These are phyloP conservation scores for Asobara japonica DNA, from an alignment of 1,140 invertebrate species.

Conservation along the genomic window DNA sequence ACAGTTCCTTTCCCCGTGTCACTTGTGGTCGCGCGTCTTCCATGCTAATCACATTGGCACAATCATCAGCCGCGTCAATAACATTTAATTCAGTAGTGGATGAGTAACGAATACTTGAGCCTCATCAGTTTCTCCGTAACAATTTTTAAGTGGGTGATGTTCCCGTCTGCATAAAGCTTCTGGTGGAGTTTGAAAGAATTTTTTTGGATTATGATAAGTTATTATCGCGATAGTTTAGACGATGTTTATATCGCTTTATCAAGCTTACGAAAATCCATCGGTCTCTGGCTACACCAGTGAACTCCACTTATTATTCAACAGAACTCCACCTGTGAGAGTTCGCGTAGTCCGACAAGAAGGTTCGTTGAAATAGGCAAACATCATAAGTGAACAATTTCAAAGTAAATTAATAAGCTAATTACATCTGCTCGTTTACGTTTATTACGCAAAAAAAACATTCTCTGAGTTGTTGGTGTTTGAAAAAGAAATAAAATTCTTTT, in stretches of 20 bases:
- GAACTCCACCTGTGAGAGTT: constrained; percentile 32
- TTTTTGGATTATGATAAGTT: not conserved
- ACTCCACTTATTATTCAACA: constrained; percentile 53
- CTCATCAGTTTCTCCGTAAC: not conserved
- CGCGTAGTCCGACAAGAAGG: constrained; percentile 35
- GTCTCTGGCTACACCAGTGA: constrained; percentile 55
- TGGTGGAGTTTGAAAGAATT: constrained; percentile 23
- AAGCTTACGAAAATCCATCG: constrained; percentile 53
- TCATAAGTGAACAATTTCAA: too few relatives aligned
- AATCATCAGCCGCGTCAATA: constrained; percentile 38
- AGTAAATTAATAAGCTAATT: too few relatives aligned
- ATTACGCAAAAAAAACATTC: too few relatives aligned
- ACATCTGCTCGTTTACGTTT: too few relatives aligned
- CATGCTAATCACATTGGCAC: constrained; percentile 36
- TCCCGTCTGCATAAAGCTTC: not conserved
- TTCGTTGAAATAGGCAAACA: too few relatives aligned
- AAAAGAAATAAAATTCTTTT: too few relatives aligned
- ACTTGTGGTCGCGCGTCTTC: constrained; percentile 29
- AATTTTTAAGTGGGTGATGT: not conserved
- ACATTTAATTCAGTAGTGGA: constrained; percentile 33
- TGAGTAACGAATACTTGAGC: not conserved
- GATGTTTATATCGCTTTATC: constrained; percentile 62
- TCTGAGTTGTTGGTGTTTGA: too few relatives aligned
- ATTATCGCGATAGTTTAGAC: not conserved
- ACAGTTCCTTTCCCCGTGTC: constrained; percentile 33